Evolutionary conservation across 2,888 invertebrate species (phyloP), one percentile per base, ranked within the genome.

Genomic region (Deladenus siricidicola): DNA sequence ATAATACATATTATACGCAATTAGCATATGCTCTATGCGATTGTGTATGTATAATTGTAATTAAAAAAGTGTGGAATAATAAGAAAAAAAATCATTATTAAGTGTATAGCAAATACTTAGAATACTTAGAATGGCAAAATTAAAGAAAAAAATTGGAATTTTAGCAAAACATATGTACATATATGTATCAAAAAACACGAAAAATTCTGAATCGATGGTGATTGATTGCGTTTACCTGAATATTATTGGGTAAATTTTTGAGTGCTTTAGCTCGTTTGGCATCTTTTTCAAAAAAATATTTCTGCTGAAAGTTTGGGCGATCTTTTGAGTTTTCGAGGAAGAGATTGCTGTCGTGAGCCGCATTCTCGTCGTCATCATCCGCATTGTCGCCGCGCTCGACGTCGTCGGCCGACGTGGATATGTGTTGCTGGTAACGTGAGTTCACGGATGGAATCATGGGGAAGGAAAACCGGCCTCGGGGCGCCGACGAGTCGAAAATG

Each of bases 381-480:
- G 42, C 24, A 19, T 53, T 34, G 53, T 4, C 19, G 53, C n/a
- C 34, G 21, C 14, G 39, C 21, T 14, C 10, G 19, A 6, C 23
- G 30, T 23, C 29, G 30, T 43, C 23, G 23, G 23, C 34, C 53
- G n/a, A 23, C 53, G 34, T 34, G 30, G 17, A 53, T 29, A 4
- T 29, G 17, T 19, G 29, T 34, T 39, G 34, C n/a, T 14, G 60
- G 44, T 23, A 47, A 58, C 19, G 56, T 21, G 23, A 30, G 50
- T 6, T 50, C 28, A 10, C 52, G 10, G 65, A 63, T 17, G 76
- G 75, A 30, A 74, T 54, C 47, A 71, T 65, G 3, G 76, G 76
- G 44, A 76, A 72, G 17, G 68, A 66, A 63, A 76, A 73, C 21
- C 64, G 58, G 23, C 74, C 73, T 24, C 64, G 54, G 17, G 69